Conservation (phyloP, 2,888 invertebrate genomes). For the Athetis lepigone region DNA sequence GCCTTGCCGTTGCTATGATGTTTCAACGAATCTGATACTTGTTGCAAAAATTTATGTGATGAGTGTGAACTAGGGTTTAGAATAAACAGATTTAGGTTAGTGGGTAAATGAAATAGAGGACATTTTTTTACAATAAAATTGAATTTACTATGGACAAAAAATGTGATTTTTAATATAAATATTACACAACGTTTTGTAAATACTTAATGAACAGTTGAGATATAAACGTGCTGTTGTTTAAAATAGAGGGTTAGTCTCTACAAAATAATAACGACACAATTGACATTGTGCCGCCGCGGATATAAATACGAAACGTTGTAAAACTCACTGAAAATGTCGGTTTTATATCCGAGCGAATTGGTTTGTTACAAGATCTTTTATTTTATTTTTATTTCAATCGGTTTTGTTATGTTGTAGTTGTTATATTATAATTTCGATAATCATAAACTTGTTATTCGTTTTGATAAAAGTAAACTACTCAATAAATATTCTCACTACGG, state of each 20-base stretch:
- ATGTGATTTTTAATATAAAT: not conserved
- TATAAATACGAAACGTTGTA: not conserved
- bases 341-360: not conserved
- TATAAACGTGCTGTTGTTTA: not conserved
- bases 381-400: not conserved
- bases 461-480: too few species aligned
- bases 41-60: conserved; percentile 24
- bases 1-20: conserved; percentile 62
- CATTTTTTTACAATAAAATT: not conserved
- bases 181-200: conserved; percentile 51
- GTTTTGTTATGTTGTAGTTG: not conserved
- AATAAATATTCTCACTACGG: too few species aligned
- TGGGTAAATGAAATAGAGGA: not conserved
- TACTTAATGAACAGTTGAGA: conserved; percentile 24
- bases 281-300: conserved; percentile 25
- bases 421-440: too few species aligned
- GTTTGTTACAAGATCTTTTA: not conserved
- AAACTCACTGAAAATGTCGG: not conserved
- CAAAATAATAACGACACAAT: conserved; percentile 16
- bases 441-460: too few species aligned
- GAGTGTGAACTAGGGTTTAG: conserved; percentile 15
- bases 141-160: not conserved
- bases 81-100: not conserved
- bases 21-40: conserved; percentile 54
- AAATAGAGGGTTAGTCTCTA: conserved; percentile 31